Base-by-base conservation (phyloP, 1,140 invertebrate species). In the Penaeus japonicus region DNA sequence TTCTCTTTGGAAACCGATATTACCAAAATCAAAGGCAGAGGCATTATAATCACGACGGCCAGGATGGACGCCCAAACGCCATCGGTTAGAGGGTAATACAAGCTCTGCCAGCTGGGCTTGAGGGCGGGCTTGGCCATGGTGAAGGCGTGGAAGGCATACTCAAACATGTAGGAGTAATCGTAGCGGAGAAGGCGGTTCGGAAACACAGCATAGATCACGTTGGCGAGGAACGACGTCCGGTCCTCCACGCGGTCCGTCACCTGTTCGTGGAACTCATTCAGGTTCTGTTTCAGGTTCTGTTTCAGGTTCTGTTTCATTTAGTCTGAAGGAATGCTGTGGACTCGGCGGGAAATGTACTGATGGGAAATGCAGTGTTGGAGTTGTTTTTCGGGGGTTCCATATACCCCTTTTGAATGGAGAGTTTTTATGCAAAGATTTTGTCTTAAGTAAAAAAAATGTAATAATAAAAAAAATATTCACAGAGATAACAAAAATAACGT, bases 131-230 rank as follows among this genome's bases (percentile, higher is more conserved):
- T 53, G 22, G 84, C 73, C 84, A 85, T 85, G 47, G 59, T 55
- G 73, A 85, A 85, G 39, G 73, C 84, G 73, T 85, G 84, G 70
- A 85, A 75, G 70, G 84, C 82, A 15, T 84, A 84, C 32, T 84
- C 82, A 39, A 84, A 84, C 82, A 84, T 84, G 59, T 84, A 84
- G 18, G 59, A 70, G 82, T 84, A 84, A 62, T 84, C 82, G 35
- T 84, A 84, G 59, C 47, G 82, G 32, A 70, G 59, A 32, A 84
- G 82, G n/a, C 82, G 82, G 35, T 84, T 54, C 62, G 82, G 82
- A 35, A 84, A 84, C 22, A 84, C 82, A 35, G 82, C 82, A 32
- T 84, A 84, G 82, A 84, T 84, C 32, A 84, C 62, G 20, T 57
- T 84, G 35, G 82, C 82, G 22, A 84, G 35, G 62, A 84, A 84